A percentile compares a stretch with the other conserved stretches of the same genome.
phyloP scores from a whole-genome alignment of 2,797 vertebrate species.

The Onychomys leucogaster region DNA sequence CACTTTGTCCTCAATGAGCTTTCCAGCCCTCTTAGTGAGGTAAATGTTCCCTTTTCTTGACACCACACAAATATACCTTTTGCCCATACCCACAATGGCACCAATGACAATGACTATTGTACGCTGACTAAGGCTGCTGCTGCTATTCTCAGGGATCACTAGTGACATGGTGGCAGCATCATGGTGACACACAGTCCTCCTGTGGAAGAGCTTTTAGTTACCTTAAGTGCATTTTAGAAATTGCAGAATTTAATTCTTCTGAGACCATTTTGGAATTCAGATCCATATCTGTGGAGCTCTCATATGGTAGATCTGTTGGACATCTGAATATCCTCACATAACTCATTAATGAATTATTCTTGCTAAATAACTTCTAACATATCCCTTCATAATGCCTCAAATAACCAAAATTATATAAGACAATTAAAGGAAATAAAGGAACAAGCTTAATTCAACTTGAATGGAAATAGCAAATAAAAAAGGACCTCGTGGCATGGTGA shows the following conservation, averaged over 20 bases:
- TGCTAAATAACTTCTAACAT: background rate
- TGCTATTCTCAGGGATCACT: background rate
- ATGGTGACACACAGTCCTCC: background rate
- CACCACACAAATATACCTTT: background rate
- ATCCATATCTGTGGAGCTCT: background rate
- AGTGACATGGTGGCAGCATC: too few species aligned
- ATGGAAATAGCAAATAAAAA: conserved; percentile 8
- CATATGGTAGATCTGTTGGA: background rate
- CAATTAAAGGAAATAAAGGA: background rate
- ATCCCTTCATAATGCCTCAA: background rate
- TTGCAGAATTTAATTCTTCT: background rate
- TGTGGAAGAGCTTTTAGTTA: background rate
- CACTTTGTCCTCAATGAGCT: background rate
- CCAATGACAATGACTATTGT: background rate
- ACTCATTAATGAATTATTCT: background rate
- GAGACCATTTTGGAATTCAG: background rate
- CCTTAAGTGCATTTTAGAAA: background rate
- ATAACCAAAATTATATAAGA: conserved; percentile 26
- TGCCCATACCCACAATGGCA: background rate
- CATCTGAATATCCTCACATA: background rate
- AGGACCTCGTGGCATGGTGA: background rate
- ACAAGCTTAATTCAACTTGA: background rate
- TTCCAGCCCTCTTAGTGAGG: background rate
- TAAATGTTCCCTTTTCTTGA: background rate
- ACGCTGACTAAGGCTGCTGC: too few species aligned